phyloP scores from a whole-genome alignment of 2,113 vertebrate genomes.

The Nettapus auritus region DNA sequence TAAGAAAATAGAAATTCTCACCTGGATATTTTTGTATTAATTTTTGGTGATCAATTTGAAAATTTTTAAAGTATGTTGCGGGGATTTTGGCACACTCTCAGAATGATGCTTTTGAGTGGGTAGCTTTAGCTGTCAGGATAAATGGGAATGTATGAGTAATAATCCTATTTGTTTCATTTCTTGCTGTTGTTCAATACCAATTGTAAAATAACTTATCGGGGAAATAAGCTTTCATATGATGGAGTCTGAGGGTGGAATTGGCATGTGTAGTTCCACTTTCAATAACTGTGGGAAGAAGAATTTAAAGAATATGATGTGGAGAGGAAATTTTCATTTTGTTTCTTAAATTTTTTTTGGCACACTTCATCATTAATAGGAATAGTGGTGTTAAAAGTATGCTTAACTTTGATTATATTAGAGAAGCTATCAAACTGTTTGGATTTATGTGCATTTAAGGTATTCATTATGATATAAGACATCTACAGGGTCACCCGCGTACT shows the following conservation, averaged over 20 bases:
- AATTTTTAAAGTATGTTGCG: neutral
- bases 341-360: fast-evolving
- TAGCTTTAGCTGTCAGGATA: neutral
- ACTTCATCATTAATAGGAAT: too few species aligned
- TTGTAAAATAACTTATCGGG: neutral
- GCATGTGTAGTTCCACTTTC: neutral
- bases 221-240: neutral
- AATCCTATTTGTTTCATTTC: constrained; percentile 22
- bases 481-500: neutral
- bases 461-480: fast-evolving
- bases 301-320: neutral
- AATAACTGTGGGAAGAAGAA: neutral
- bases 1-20: neutral
- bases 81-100: neutral
- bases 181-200: neutral
- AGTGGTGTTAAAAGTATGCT: neutral
- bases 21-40: neutral
- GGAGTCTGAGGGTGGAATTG: neutral
- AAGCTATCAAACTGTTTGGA: neutral
- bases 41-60: neutral
- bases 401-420: neutral
- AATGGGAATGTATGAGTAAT: neutral
- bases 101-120: neutral
- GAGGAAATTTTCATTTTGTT: neutral
- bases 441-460: neutral